Evolutionary conservation across 2,797 vertebrate species (phyloP).

Genomic region (Spea hammondii): DNA sequence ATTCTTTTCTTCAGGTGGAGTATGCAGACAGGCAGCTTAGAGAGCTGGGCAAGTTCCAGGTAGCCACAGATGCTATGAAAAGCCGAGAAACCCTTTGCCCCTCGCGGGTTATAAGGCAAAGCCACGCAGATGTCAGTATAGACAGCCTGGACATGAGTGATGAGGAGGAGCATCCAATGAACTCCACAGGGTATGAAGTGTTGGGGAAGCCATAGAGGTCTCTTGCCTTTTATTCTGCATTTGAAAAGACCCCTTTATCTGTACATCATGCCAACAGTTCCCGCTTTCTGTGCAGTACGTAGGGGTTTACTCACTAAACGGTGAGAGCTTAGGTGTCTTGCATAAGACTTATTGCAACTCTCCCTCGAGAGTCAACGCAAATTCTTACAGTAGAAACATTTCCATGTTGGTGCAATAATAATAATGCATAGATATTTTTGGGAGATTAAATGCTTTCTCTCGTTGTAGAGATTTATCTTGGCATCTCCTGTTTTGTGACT

Average conservation of each 20-base stretch:
- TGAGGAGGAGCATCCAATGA: constrained; percentile 69
- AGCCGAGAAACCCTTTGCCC: constrained; percentile 54
- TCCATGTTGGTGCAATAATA: too few relatives aligned
- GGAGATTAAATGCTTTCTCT: too few relatives aligned
- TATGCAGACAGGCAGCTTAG: constrained; percentile 71
- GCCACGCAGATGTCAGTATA: constrained; percentile 66
- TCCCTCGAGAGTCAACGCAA: too few relatives aligned
- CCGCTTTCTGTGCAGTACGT: neutral
- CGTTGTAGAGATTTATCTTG: too few relatives aligned
- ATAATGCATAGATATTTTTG: too few relatives aligned
- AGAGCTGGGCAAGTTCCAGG: constrained; percentile 65
- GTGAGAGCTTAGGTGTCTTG: neutral
- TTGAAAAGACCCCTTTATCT: neutral
- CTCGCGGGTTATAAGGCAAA: constrained; percentile 49
- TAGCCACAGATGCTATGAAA: constrained; percentile 58
- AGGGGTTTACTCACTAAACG: neutral
- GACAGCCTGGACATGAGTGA: constrained; percentile 83
- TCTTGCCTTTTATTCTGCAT: neutral
- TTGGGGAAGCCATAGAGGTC: neutral
- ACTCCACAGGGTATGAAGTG: constrained; percentile 69
- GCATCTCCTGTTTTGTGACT: too few relatives aligned
- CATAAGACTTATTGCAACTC: too few relatives aligned
- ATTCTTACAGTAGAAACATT: too few relatives aligned
- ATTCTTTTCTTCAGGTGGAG: constrained; percentile 64
- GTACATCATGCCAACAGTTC: neutral